A percentile compares a stretch with the other conserved stretches of the same genome.
phyloP scores from a whole-genome alignment of 2,113 vertebrate genomes.

The Prionailurus viverrinus region DNA sequence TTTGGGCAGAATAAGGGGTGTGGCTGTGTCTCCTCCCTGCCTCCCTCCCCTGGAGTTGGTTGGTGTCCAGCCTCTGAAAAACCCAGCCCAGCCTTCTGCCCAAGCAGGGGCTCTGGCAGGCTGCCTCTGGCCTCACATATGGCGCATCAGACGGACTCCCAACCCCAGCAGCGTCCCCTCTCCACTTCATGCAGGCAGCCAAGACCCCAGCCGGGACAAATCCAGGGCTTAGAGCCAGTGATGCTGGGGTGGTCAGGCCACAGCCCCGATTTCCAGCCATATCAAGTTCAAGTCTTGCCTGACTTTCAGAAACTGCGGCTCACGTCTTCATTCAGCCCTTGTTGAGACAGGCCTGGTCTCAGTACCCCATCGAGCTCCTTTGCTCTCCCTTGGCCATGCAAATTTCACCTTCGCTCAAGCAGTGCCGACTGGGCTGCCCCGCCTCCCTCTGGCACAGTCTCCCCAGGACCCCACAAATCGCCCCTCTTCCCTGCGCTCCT shows the following conservation, averaged over 20 bases:
- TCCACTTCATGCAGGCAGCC: rapidly evolving
- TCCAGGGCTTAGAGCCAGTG: no score
- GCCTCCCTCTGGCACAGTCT: not conserved
- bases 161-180: not conserved
- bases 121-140: not conserved
- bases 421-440: not conserved
- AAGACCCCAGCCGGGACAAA: not conserved
- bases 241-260: no score
- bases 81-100: no score
- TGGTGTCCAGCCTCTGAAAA: not conserved
- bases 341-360: not conserved
- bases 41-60: not conserved
- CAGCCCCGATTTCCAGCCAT: not conserved
- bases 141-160: not conserved
- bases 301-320: not conserved
- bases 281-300: not conserved
- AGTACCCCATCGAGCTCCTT: not conserved
- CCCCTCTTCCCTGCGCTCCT: rapidly evolving
- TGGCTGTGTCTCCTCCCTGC: not conserved
- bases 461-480: rapidly evolving
- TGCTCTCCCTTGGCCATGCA: rapidly evolving
- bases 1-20: not conserved
- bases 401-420: not conserved
- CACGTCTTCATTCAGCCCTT: not conserved
- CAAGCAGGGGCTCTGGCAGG: not conserved